These are phyloP conservation scores for Dasyprocta punctata DNA, from an alignment of 2,113 vertebrate species.

Conservation along the genomic window DNA sequence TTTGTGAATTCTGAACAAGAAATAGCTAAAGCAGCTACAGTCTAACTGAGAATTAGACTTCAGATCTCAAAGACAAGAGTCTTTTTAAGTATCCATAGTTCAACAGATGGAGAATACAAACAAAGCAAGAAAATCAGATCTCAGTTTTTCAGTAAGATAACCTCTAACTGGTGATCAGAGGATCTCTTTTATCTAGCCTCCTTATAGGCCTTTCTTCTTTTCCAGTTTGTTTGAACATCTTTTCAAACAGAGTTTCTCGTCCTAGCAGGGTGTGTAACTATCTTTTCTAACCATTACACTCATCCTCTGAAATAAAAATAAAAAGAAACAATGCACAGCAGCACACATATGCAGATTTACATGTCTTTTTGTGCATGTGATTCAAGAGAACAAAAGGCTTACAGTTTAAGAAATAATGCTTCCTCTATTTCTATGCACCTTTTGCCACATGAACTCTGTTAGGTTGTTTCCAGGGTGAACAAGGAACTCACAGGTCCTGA, in stretches of 20 bases:
- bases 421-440: not conserved
- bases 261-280: not conserved
- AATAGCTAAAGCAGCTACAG: not conserved
- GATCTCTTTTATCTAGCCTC: constrained; percentile 48
- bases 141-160: constrained; percentile 54
- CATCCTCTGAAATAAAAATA: constrained; percentile 46
- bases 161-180: not conserved
- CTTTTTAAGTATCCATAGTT: not conserved
- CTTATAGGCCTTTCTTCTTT: not conserved
- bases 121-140: constrained; percentile 24
- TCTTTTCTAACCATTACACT: constrained; percentile 15
- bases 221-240: constrained; percentile 4
- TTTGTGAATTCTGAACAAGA: not conserved
- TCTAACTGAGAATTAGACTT: not conserved
- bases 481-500: not conserved
- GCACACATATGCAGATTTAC: not conserved
- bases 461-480: not conserved
- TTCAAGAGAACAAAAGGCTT: constrained; percentile 32
- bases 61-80: not conserved
- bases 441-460: constrained; percentile 28
- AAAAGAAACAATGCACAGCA: constrained; percentile 8
- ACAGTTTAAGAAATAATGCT: not conserved
- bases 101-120: not conserved
- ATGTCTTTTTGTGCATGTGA: not conserved
- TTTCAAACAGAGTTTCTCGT: constrained; percentile 67